Conservation (phyloP, 2,113 vertebrate species). For the Caranx ignobilis region DNA sequence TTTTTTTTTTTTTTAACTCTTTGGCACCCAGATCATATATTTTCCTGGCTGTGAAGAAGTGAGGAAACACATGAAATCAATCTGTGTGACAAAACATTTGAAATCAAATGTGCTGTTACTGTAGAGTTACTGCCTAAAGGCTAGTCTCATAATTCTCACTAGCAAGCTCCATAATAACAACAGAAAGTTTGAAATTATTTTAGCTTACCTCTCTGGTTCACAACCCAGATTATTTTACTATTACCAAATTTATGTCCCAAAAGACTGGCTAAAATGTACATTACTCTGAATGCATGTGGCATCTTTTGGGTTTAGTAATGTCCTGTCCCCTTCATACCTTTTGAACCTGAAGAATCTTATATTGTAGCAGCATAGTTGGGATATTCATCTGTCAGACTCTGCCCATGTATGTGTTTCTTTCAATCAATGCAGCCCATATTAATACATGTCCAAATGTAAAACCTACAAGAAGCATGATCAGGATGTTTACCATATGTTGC, state of each 20-base stretch:
- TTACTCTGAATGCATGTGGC: conserved; percentile 31
- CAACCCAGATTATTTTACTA: conserved; percentile 2
- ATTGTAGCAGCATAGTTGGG: conserved; percentile 72
- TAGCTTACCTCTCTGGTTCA: conserved; percentile 45
- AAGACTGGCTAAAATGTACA: conserved; percentile 24
- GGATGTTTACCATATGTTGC: conserved; percentile 59
- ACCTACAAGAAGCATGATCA: conserved; percentile 38
- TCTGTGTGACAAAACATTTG: conserved; percentile 48
- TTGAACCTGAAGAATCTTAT: conserved; percentile 54
- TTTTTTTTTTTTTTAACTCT: conserved; percentile 53
- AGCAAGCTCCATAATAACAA: conserved; percentile 17
- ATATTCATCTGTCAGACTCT: conserved; percentile 48
- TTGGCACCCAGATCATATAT: conserved; percentile 74
- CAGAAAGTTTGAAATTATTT: conserved; percentile 33
- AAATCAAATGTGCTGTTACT: conserved; percentile 36
- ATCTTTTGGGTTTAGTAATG: conserved; percentile 33
- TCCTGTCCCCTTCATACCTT: conserved; percentile 31
- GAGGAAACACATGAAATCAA: conserved; percentile 48
- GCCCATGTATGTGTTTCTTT: conserved; percentile 30
- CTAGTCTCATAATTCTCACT: conserved; percentile 11
- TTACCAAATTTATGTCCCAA: background rate
- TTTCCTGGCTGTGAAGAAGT: conserved; percentile 54
- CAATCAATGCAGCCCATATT: conserved; percentile 32
- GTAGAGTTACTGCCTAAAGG: background rate
- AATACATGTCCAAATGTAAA: conserved; percentile 32